Evolutionary conservation across 2,888 invertebrate species (phyloP), one percentile per base, ranked within the genome.

Genomic region (Oithona nana): DNA sequence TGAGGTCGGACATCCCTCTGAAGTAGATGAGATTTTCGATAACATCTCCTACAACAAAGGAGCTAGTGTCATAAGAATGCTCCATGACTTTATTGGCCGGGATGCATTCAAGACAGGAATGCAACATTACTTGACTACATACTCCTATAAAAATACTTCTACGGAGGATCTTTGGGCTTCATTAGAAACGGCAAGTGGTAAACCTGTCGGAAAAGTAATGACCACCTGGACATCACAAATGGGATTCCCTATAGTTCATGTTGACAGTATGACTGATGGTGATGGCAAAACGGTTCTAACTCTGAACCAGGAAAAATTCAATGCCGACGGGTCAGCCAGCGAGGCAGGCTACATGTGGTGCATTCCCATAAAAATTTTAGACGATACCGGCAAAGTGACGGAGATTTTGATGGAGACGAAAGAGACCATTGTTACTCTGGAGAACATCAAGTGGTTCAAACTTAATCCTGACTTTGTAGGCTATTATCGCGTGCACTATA

Each of bases 191-290:
- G 86, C 88, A 1, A 89, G 89, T 67, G 83, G 83, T 24, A 89
- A 94, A 72, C 89, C 92, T 2, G 86, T 98, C 1, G 83, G 82
- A 1, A 81, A 81, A 56, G 84, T 98, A 8, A 97, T 98, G 95
- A 85, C 86, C 6, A 87, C 88, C 24, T 98, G 97, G 97, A 95
- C 94, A 0, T 86, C 88, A 71, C 86, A 89, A 71, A 88, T 86
- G 81, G 95, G 97, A 50, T 95, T 88, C 71, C 95, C 95, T 1
- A 82, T 94, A 62, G 81, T 88, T 11, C 78, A 73, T 49, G 79
- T 79, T 20, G 8, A 13, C 24, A 22, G 22, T 13, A 8, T 11
- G 2, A 11, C 28, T n/a, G 28, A 50, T 24, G 64, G 65, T 26
- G 65, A 63, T 3, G 61, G 64, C 28, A 61, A 57, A 30, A 55